Percentiles rank a stretch among this genome's conserved stretches.
Conservation (phyloP, 1,140 invertebrate genomes). For the Ceratoteleas bidentatus region DNA sequence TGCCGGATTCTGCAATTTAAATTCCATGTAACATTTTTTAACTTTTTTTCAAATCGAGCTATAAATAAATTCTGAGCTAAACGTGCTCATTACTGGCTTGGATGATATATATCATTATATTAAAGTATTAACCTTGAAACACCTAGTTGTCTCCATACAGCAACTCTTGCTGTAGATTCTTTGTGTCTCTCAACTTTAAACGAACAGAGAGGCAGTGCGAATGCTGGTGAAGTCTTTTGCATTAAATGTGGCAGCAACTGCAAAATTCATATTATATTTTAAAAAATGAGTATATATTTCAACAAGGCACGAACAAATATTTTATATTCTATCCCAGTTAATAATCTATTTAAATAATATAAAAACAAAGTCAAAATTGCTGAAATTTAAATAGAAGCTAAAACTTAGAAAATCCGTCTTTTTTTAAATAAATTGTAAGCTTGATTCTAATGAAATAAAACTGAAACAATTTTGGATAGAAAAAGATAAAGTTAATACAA, state of each 20-base stretch:
- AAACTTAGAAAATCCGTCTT: too few relatives aligned
- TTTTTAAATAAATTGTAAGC: neutral
- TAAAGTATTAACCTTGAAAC: constrained; percentile 81
- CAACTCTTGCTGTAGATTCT: constrained; percentile 92
- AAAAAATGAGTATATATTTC: too few relatives aligned
- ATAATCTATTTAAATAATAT: too few relatives aligned
- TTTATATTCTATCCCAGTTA: neutral
- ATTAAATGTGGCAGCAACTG: constrained; percentile 87
- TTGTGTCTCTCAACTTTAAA: constrained; percentile 90
- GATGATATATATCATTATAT: neutral
- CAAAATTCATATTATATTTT: neutral
- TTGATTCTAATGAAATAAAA: neutral
- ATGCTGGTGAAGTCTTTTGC: constrained; percentile 86
- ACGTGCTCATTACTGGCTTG: neutral
- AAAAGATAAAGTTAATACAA: too few relatives aligned
- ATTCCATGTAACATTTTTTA: neutral
- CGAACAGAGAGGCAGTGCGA: constrained; percentile 88
- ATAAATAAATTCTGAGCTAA: neutral
- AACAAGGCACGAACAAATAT: neutral
- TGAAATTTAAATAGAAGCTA: too few relatives aligned
- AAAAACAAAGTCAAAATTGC: neutral
- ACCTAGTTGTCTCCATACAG: constrained; percentile 91
- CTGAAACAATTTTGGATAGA: too few relatives aligned
- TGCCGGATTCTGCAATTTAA: too few relatives aligned
- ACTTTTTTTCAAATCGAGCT: neutral